Conservation (phyloP, 1,140 invertebrate genomes). For the Coptotermes formosanus region DNA sequence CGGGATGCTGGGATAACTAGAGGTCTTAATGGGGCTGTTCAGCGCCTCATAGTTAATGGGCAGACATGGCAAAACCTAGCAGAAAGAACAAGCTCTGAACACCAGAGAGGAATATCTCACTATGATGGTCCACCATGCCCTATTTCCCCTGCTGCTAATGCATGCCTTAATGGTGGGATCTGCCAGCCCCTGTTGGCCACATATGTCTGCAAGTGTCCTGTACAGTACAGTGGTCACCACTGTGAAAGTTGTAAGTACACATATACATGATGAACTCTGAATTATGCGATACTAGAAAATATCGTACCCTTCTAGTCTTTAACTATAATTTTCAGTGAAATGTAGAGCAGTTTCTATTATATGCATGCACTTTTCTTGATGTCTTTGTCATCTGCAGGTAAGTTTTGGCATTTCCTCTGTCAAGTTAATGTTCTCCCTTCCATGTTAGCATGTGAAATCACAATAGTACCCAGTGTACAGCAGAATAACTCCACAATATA, state of each 20-base stretch:
- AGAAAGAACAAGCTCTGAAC: constrained; percentile 43
- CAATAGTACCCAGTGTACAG: too few species aligned
- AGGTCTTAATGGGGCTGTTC: constrained; percentile 79
- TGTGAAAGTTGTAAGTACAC: constrained; percentile 68
- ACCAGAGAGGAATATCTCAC: constrained; percentile 30
- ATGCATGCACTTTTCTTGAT: too few species aligned
- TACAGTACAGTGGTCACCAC: constrained; percentile 63
- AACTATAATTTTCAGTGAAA: too few species aligned
- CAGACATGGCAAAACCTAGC: constrained; percentile 57
- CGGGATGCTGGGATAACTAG: constrained; percentile 66
- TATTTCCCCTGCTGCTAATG: constrained; percentile 56
- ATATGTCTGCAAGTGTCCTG: constrained; percentile 69
- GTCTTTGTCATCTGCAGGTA: too few species aligned
- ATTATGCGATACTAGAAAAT: too few species aligned
- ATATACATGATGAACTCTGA: too few species aligned
- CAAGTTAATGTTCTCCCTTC: too few species aligned
- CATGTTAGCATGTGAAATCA: too few species aligned
- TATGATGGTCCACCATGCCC: constrained; percentile 72
- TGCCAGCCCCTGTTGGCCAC: constrained; percentile 71
- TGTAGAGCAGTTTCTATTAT: too few species aligned
- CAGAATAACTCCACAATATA: too few species aligned
- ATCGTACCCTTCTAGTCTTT: too few species aligned
- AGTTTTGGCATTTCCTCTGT: too few species aligned
- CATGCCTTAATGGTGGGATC: constrained; percentile 72
- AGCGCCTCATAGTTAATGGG: constrained; percentile 81